These are phyloP conservation scores for Chaenogobius annularis DNA, from an alignment of 2,113 vertebrate species.

Conservation along the genomic window DNA sequence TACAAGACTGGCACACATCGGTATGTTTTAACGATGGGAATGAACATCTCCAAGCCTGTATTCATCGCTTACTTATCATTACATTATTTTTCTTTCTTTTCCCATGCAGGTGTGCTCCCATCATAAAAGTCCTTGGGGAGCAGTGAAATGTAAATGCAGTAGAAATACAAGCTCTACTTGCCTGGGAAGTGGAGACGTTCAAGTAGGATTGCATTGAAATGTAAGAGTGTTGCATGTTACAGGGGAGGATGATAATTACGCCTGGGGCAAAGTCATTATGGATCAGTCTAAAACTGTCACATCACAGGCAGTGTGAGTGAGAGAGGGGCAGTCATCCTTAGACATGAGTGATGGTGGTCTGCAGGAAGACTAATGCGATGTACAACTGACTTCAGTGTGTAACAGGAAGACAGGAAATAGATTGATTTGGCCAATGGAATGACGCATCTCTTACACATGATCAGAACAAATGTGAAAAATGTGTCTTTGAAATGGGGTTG, in stretches of 20 bases:
- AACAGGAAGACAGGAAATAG: not conserved
- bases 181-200: slow-evolving; percentile 34
- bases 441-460: not conserved
- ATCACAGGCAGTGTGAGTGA: slow-evolving; percentile 32
- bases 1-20: no score
- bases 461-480: not conserved
- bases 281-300: slow-evolving; percentile 73
- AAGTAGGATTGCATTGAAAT: slow-evolving; percentile 41
- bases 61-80: slow-evolving; percentile 35
- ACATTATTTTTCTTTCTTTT: slow-evolving; percentile 23
- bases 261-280: slow-evolving; percentile 64
- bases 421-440: not conserved
- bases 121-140: slow-evolving; percentile 11
- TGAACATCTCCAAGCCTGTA: slow-evolving; percentile 25
- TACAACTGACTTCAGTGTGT: not conserved
- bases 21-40: no score
- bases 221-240: slow-evolving; percentile 59
- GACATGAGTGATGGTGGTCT: slow-evolving; percentile 23
- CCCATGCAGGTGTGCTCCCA: slow-evolving; percentile 46
- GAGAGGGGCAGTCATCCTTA: slow-evolving; percentile 26
- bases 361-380: not conserved
- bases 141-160: slow-evolving; percentile 15
- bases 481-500: not conserved
- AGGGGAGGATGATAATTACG: slow-evolving; percentile 67
- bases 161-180: slow-evolving; percentile 14